These are phyloP conservation scores for Noctua pronuba DNA, from an alignment of 2,888 invertebrate genomes.

Conservation along the genomic window DNA sequence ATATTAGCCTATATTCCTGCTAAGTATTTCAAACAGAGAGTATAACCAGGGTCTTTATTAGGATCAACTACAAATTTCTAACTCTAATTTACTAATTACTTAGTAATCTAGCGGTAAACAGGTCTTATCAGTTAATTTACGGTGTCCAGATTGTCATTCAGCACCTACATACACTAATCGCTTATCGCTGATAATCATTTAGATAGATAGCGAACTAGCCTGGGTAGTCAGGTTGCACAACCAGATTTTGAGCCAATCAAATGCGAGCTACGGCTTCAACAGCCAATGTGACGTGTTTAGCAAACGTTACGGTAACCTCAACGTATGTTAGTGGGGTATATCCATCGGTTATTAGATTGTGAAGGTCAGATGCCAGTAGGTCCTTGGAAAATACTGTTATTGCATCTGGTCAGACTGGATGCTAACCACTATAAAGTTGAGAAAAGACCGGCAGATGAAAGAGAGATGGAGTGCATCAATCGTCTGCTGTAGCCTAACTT, in stretches of 20 bases:
- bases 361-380: conserved; percentile 9
- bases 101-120: conserved; percentile 30
- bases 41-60: not conserved
- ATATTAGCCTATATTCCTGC: not conserved
- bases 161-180: conserved; percentile 51
- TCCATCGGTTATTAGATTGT: not conserved
- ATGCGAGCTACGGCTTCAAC: not conserved
- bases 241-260: conserved; percentile 18
- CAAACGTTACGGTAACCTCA: conserved; percentile 22
- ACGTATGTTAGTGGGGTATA: not conserved
- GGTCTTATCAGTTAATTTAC: conserved; percentile 50
- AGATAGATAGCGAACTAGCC: conserved; percentile 30
- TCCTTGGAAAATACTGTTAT: conserved; percentile 15
- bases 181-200: conserved; percentile 55
- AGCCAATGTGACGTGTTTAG: conserved; percentile 25
- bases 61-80: conserved; percentile 22
- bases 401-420: not conserved
- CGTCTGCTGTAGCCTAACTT: not conserved
- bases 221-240: conserved; percentile 23
- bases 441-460: not conserved
- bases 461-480: too few species aligned
- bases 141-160: conserved; percentile 42
- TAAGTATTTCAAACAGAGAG: not conserved
- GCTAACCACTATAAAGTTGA: not conserved
- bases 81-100: conserved; percentile 44